These are phyloP conservation scores for Arctia plantaginis DNA, from an alignment of 2,888 invertebrate genomes.

Conservation along the genomic window DNA sequence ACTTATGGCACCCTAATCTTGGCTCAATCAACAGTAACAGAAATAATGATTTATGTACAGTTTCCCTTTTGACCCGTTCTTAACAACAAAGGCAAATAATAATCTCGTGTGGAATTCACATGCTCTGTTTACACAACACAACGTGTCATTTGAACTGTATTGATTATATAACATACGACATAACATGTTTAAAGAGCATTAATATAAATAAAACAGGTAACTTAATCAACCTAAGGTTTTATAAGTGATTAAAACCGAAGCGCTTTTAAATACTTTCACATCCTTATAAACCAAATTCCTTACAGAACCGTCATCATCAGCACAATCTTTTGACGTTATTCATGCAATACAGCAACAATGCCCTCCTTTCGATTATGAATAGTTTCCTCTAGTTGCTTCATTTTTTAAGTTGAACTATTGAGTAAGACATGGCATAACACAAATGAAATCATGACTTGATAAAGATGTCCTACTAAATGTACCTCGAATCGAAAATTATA, in stretches of 20 bases:
- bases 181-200: constrained; percentile 26
- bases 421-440: background rate
- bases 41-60: constrained; percentile 20
- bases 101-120: constrained; percentile 32
- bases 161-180: constrained; percentile 27
- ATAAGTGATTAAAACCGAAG: background rate
- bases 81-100: constrained; percentile 20
- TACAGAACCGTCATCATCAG: background rate
- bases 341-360: constrained; percentile 3
- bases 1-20: constrained; percentile 11
- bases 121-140: constrained; percentile 28
- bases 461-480: background rate
- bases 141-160: constrained; percentile 25
- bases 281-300: background rate
- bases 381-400: constrained; percentile 3
- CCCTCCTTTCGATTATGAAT: constrained; percentile 1
- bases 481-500: background rate
- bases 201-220: constrained; percentile 32
- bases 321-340: background rate
- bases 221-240: constrained; percentile 23
- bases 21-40: constrained; percentile 14
- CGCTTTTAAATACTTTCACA: background rate
- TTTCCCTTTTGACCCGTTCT: constrained; percentile 38
- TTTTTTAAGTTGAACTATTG: constrained; percentile 2
- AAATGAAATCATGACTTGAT: background rate